phyloP scores from a whole-genome alignment of 37 sponge, comb jelly and placozoan genomes.

The Aplysina aerophoba region DNA sequence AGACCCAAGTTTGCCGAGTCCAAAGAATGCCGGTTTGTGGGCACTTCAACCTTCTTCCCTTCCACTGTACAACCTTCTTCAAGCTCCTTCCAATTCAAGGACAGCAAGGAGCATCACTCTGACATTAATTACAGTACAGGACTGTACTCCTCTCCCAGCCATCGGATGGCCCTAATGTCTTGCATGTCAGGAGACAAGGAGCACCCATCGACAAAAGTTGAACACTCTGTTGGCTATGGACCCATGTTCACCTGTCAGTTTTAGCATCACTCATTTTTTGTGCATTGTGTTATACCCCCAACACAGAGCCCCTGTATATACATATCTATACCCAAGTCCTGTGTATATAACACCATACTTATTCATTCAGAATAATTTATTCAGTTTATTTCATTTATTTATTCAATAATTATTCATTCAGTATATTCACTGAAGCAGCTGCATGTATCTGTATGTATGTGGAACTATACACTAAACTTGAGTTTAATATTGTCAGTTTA shows the following conservation, averaged over 20 bases:
- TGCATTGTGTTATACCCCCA: too few relatives aligned
- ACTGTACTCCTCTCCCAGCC: conserved; percentile 4
- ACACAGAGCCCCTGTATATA: too few relatives aligned
- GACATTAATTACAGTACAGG: neutral
- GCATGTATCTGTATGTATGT: too few relatives aligned
- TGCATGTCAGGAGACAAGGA: neutral
- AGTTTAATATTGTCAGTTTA: too few relatives aligned
- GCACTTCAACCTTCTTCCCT: conserved; percentile 3
- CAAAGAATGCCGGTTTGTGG: conserved; percentile 24
- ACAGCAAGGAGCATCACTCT: too few relatives aligned
- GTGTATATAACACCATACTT: too few relatives aligned
- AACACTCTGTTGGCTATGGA: conserved; percentile 13
- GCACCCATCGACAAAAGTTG: neutral
- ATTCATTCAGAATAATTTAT: too few relatives aligned
- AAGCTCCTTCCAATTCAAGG: neutral
- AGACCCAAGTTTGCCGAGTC: neutral
- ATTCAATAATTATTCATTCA: too few relatives aligned
- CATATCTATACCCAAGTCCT: too few relatives aligned
- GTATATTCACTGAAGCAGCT: too few relatives aligned
- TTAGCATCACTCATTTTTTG: neutral
- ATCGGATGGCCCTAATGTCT: neutral
- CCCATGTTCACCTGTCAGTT: conserved; percentile 17
- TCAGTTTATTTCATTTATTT: too few relatives aligned
- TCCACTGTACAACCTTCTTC: neutral
- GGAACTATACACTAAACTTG: too few relatives aligned